Conservation (phyloP, 2,888 invertebrate genomes). For the Lasioglossum vierecki region DNA sequence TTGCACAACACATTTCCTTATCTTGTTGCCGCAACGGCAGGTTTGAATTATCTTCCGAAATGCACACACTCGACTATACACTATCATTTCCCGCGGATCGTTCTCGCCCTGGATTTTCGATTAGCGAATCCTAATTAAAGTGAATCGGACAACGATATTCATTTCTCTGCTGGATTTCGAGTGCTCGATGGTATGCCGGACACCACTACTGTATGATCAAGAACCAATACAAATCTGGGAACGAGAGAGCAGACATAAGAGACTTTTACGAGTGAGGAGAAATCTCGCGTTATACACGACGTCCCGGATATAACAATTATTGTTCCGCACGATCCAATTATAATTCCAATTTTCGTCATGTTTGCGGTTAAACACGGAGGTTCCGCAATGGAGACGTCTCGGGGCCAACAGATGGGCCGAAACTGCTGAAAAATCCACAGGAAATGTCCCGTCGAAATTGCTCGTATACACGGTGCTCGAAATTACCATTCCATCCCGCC, state of each 20-base stretch:
- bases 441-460: not conserved
- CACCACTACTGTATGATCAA: not conserved
- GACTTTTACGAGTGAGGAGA: conserved; percentile 16
- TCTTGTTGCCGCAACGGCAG: not conserved
- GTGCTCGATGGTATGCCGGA: not conserved
- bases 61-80: not conserved
- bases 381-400: not conserved
- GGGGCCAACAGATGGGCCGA: not conserved
- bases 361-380: conserved; percentile 50
- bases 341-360: conserved; percentile 64
- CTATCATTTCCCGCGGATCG: conserved; percentile 3
- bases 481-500: not conserved
- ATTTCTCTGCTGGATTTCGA: not conserved
- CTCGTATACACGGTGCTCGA: not conserved
- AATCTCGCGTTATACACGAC: conserved; percentile 25
- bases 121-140: conserved; percentile 36
- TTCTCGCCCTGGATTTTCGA: conserved; percentile 2
- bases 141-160: conserved; percentile 26
- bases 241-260: not conserved
- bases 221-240: conserved; percentile 12
- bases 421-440: conserved; percentile 20
- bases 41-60: not conserved
- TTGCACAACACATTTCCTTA: not conserved
- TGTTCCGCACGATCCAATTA: conserved; percentile 62
- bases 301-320: conserved; percentile 38